These are phyloP conservation scores for Hestina assimilis DNA, from an alignment of 1,140 invertebrate genomes.

Conservation along the genomic window DNA sequence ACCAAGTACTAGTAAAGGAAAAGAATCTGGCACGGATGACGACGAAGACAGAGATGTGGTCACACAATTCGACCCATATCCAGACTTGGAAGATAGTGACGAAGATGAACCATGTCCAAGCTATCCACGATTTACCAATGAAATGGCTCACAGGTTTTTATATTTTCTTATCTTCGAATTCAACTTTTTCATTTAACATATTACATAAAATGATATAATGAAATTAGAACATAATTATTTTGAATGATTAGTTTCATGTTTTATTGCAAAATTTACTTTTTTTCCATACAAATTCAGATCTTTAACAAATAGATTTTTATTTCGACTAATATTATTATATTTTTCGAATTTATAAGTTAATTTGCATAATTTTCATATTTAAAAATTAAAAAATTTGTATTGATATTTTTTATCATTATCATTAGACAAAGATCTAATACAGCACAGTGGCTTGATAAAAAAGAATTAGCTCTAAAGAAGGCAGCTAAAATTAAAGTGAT, in stretches of 20 bases:
- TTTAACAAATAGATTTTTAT: too few relatives aligned
- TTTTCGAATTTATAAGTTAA: too few relatives aligned
- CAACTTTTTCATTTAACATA: neutral
- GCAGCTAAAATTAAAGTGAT: slow-evolving; percentile 88
- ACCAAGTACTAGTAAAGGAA: slow-evolving; percentile 75
- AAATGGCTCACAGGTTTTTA: slow-evolving; percentile 23
- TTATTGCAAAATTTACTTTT: too few relatives aligned
- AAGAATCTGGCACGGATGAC: slow-evolving; percentile 80
- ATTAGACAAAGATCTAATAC: slow-evolving; percentile 90
- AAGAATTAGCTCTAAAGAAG: slow-evolving; percentile 91
- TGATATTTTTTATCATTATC: slow-evolving; percentile 1
- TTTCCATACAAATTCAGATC: too few relatives aligned
- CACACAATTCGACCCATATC: slow-evolving; percentile 84
- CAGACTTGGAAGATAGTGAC: slow-evolving; percentile 87
- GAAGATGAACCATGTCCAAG: slow-evolving; percentile 79
- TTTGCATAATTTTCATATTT: too few relatives aligned
- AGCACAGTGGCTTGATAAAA: slow-evolving; percentile 91
- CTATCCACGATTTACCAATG: slow-evolving; percentile 23
- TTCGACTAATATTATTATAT: too few relatives aligned
- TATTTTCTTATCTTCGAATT: neutral
- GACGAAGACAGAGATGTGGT: slow-evolving; percentile 78
- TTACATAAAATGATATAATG: too few relatives aligned
- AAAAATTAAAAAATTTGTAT: too few relatives aligned
- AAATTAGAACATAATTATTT: too few relatives aligned
- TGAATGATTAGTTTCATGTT: too few relatives aligned